phyloP scores from a whole-genome alignment of 2,797 vertebrate genomes.

The Lutjanus argentimaculatus region DNA sequence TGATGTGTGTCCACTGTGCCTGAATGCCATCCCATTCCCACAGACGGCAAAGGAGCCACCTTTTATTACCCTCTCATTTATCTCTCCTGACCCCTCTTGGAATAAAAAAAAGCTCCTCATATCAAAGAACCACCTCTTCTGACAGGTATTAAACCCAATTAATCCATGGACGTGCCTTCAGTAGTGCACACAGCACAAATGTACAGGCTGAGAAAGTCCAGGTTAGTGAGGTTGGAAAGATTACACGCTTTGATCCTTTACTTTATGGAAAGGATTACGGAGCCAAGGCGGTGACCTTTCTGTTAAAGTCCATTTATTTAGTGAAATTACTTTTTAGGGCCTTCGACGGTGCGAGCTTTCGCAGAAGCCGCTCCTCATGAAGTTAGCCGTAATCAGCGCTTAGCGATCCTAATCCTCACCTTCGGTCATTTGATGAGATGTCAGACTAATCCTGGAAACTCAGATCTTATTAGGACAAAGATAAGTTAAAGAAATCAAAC shows the following conservation, averaged over 20 bases:
- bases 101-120: neutral
- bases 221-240: conserved; percentile 68
- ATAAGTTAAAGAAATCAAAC: conserved; percentile 3
- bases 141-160: conserved; percentile 41
- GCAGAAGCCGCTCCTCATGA: conserved; percentile 8
- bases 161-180: conserved; percentile 31
- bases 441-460: conserved; percentile 17
- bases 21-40: conserved; percentile 78
- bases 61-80: conserved; percentile 14
- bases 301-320: conserved; percentile 50
- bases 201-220: conserved; percentile 43
- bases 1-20: conserved; percentile 42
- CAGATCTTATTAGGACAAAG: neutral
- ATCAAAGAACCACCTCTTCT: conserved; percentile 16
- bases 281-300: conserved; percentile 32
- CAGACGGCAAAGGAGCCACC: conserved; percentile 50
- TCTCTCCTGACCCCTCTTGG: neutral
- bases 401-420: conserved; percentile 39
- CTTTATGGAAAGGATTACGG: conserved; percentile 76
- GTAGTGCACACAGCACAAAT: conserved; percentile 16
- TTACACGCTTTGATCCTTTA: conserved; percentile 74
- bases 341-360: neutral
- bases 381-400: conserved; percentile 10
- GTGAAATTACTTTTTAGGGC: conserved; percentile 31
- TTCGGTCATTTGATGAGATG: conserved; percentile 29